Conservation (phyloP, 2,113 vertebrate genomes). For the Mormyrus lacerda region DNA sequence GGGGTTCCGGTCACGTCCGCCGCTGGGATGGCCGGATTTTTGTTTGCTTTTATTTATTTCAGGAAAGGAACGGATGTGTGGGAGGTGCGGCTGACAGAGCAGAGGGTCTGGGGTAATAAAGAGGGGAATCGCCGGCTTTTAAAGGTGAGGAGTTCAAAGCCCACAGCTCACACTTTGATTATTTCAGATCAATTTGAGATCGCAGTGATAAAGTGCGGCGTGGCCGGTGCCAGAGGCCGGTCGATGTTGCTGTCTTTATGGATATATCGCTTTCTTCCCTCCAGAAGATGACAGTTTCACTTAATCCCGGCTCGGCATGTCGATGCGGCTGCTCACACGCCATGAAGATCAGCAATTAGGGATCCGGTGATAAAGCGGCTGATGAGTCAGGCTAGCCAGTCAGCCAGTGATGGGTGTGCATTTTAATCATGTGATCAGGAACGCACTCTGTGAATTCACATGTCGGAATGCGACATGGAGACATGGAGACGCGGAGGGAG, state of each 20-base stretch:
- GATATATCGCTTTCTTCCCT: slow-evolving; percentile 34
- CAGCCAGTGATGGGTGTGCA: too few relatives aligned
- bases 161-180: slow-evolving; percentile 25
- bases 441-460: not conserved
- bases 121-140: slow-evolving; percentile 8
- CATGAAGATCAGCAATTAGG: slow-evolving; percentile 37
- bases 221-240: slow-evolving; percentile 10
- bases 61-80: not conserved
- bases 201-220: slow-evolving; percentile 25
- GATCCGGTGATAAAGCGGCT: slow-evolving; percentile 24
- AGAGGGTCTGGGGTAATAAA: slow-evolving; percentile 12
- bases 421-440: not conserved
- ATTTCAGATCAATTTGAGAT: slow-evolving; percentile 35
- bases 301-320: slow-evolving; percentile 28
- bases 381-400: slow-evolving; percentile 23
- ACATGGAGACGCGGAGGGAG: not conserved
- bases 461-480: not conserved
- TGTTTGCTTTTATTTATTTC: not conserved
- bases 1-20: not conserved
- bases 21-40: not conserved
- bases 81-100: not conserved
- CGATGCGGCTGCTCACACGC: slow-evolving; percentile 29
- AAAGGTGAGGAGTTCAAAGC: slow-evolving; percentile 30
- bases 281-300: slow-evolving; percentile 30
- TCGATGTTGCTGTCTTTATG: slow-evolving; percentile 34